phyloP scores from a whole-genome alignment of 2,113 vertebrate species.

The Oophaga pumilio region DNA sequence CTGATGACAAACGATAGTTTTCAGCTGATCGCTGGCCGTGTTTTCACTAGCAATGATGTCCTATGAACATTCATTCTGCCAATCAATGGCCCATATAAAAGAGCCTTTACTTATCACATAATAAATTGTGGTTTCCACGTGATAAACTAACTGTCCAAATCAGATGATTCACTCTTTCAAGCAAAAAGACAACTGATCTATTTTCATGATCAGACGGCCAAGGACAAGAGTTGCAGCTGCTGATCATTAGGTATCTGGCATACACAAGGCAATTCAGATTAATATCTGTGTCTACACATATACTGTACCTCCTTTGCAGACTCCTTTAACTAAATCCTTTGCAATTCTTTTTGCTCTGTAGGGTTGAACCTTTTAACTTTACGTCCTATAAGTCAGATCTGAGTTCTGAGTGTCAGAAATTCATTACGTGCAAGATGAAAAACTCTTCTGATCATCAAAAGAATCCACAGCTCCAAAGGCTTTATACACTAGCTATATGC shows the following conservation, averaged over 20 bases:
- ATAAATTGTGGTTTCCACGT: background rate
- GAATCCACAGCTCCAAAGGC: background rate
- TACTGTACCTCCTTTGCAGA: slow-evolving; percentile 10
- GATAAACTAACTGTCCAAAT: background rate
- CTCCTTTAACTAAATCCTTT: background rate
- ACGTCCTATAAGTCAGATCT: background rate
- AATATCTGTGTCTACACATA: slow-evolving; percentile 3
- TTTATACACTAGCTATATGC: background rate
- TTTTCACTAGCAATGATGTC: too few species aligned
- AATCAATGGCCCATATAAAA: too few species aligned
- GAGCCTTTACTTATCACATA: background rate
- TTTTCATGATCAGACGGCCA: slow-evolving; percentile 6
- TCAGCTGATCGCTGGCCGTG: too few species aligned
- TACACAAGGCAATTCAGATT: background rate
- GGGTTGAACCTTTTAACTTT: background rate
- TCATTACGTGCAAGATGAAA: background rate
- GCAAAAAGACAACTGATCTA: background rate
- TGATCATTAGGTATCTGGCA: slow-evolving; percentile 24
- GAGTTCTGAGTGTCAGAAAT: background rate
- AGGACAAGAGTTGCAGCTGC: slow-evolving; percentile 48
- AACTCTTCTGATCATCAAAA: background rate
- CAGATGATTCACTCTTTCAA: slow-evolving; percentile 11
- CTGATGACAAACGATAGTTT: too few species aligned
- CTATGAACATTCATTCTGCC: too few species aligned
- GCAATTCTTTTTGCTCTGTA: background rate